phyloP scores from a whole-genome alignment of 2,113 vertebrate genomes.

The Gymnobelideus leadbeateri region DNA sequence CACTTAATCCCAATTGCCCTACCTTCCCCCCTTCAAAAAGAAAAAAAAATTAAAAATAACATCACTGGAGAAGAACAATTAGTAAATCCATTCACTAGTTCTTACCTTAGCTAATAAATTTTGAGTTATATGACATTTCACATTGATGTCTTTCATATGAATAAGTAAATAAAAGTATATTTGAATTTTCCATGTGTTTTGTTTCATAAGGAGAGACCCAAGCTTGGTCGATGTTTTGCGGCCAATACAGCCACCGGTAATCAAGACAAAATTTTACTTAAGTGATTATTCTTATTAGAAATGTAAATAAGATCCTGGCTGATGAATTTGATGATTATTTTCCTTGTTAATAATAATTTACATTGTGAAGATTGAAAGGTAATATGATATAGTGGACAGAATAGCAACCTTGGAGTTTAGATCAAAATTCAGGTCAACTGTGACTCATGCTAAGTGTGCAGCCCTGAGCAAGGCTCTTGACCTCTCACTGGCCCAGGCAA shows the following conservation, averaged over 20 bases:
- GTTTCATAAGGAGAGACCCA: not conserved
- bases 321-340: not conserved
- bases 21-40: too few species aligned
- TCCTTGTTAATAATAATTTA: not conserved
- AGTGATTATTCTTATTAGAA: not conserved
- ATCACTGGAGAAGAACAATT: not conserved
- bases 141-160: not conserved
- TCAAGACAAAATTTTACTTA: not conserved
- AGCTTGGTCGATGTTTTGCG: conserved; percentile 30
- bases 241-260: not conserved
- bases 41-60: too few species aligned
- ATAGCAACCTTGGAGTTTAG: too few species aligned
- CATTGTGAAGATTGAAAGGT: not conserved
- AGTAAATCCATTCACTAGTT: not conserved
- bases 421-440: not conserved
- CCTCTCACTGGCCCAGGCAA: too few species aligned
- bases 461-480: not conserved
- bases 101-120: not conserved
- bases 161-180: not conserved
- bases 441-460: not conserved
- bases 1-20: too few species aligned
- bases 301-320: not conserved
- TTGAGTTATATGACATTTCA: not conserved
- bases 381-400: not conserved
- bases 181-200: not conserved